phyloP scores from a whole-genome alignment of 2,888 invertebrate genomes.

The Tribolium freemani region DNA sequence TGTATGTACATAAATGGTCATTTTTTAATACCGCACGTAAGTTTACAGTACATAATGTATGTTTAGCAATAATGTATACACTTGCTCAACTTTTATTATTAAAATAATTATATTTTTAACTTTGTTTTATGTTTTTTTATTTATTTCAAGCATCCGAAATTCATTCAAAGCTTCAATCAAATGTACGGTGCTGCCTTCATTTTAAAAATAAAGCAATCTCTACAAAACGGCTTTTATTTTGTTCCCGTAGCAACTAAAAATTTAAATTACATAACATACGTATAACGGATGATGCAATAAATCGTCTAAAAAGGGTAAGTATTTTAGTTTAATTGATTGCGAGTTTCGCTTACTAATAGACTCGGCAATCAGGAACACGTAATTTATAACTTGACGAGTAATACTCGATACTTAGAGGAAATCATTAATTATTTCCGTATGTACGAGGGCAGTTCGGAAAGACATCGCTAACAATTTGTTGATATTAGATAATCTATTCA shows the following conservation, averaged over 20 bases:
- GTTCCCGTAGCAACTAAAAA: background rate
- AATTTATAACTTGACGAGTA: no score
- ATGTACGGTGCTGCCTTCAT: constrained; percentile 66
- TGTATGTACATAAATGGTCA: constrained; percentile 55
- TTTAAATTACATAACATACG: no score
- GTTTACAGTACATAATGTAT: constrained; percentile 45
- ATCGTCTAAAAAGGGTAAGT: no score
- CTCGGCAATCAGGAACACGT: no score
- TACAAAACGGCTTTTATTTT: background rate
- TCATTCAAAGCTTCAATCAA: constrained; percentile 60
- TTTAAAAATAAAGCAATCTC: constrained; percentile 53
- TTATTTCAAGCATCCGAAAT: constrained; percentile 51
- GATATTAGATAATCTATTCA: no score
- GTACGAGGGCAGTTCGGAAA: no score
- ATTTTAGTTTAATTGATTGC: no score
- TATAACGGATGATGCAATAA: no score
- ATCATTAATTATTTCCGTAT: no score
- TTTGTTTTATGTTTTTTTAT: constrained; percentile 54
- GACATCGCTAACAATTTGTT: no score
- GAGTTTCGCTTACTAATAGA: no score
- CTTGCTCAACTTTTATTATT: constrained; percentile 66
- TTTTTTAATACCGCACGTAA: constrained; percentile 54
- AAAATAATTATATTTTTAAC: constrained; percentile 57
- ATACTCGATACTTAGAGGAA: no score
- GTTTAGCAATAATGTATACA: constrained; percentile 65